These are phyloP conservation scores for Anastrepha ludens DNA, from an alignment of 1,140 invertebrate species.

Conservation along the genomic window DNA sequence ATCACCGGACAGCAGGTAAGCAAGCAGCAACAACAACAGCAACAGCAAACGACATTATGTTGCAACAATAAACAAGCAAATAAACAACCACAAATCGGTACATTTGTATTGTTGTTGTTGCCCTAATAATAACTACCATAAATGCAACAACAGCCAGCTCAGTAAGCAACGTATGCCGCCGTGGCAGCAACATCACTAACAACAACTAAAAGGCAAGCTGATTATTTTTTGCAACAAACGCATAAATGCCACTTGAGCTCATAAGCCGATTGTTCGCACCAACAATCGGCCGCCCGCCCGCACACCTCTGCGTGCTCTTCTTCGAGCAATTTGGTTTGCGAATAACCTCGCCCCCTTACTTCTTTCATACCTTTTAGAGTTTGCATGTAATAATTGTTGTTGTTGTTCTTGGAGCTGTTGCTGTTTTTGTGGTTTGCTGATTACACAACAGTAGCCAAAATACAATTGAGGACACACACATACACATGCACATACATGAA, in stretches of 20 bases:
- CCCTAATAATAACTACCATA: conserved; percentile 31
- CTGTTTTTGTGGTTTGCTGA: conserved; percentile 22
- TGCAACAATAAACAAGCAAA: conserved; percentile 8
- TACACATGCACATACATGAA: background rate
- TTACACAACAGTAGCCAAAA: conserved; percentile 37
- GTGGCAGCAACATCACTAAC: background rate
- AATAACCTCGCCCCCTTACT: background rate
- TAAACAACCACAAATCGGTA: conserved; percentile 16
- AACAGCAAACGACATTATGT: background rate
- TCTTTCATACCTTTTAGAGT: background rate
- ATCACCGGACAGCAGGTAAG: background rate
- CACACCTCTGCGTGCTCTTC: background rate
- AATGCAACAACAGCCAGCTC: conserved; percentile 7
- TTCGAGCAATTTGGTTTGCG: background rate
- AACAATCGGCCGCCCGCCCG: background rate
- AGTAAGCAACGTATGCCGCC: background rate
- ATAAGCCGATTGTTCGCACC: conserved; percentile 51
- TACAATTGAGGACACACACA: conserved; percentile 33
- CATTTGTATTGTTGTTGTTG: background rate
- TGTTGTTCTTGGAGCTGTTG: background rate
- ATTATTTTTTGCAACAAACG: conserved; percentile 39
- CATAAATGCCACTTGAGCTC: conserved; percentile 45
- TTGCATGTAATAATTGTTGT: background rate
- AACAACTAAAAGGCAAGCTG: conserved; percentile 14
- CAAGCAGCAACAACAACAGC: background rate